These are phyloP conservation scores for Drosophila subpulchrella DNA, from an alignment of 1,140 invertebrate genomes.

Conservation along the genomic window DNA sequence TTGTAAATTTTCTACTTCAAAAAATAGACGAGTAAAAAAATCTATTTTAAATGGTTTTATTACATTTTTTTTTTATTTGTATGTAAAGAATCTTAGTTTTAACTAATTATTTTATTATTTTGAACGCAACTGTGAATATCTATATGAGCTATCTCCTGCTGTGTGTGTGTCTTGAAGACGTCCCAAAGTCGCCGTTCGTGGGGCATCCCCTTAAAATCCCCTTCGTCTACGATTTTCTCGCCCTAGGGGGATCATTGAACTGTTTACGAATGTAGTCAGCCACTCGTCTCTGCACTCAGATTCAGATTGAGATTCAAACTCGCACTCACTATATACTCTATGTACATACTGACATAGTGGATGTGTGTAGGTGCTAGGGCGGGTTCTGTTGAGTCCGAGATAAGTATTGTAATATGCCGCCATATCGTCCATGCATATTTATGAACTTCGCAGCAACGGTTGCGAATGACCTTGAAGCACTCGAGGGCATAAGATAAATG, in stretches of 20 bases:
- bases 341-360: not conserved
- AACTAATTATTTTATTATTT: not conserved
- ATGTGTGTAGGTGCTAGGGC: conserved; percentile 37
- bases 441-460: conserved; percentile 19
- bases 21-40: no score
- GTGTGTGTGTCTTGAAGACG: conserved; percentile 46
- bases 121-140: conserved; percentile 13
- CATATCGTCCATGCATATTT: conserved; percentile 44
- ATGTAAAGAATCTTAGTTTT: not conserved
- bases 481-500: not conserved
- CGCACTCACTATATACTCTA: conserved; percentile 3
- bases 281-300: conserved; percentile 43
- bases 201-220: conserved; percentile 25
- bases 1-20: not conserved
- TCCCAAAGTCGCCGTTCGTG: conserved; percentile 41
- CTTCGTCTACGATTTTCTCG: conserved; percentile 33
- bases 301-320: conserved; percentile 26
- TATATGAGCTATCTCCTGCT: conserved; percentile 15
- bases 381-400: conserved; percentile 17
- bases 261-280: conserved; percentile 69
- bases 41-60: no score
- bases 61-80: no score
- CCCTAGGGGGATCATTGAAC: conserved; percentile 74
- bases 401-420: conserved; percentile 42
- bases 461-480: conserved; percentile 28